phyloP scores from a whole-genome alignment of 2,888 invertebrate genomes.

The Polymixis flavicincta region DNA sequence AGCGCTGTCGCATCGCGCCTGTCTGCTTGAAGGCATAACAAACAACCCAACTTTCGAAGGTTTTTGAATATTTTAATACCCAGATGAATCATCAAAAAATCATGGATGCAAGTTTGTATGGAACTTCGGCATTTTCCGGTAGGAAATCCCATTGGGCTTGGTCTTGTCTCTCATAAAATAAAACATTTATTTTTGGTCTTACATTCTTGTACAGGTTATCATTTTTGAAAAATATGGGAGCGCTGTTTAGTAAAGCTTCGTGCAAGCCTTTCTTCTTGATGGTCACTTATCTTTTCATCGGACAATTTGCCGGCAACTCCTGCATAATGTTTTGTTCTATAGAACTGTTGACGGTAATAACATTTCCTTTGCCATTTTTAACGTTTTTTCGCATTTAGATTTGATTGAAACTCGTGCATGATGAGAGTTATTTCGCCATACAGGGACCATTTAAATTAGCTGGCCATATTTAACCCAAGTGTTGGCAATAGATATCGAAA shows the following conservation, averaged over 20 bases:
- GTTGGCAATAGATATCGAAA: too few species aligned
- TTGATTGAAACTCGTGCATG: background rate
- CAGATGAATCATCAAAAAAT: too few species aligned
- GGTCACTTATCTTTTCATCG: constrained; percentile 68
- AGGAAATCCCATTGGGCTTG: background rate
- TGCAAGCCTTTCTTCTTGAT: constrained; percentile 76
- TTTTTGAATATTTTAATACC: too few species aligned
- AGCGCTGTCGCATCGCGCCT: too few species aligned
- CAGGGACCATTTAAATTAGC: too few species aligned
- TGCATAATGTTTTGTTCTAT: constrained; percentile 78
- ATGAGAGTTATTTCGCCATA: too few species aligned
- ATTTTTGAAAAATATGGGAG: constrained; percentile 61
- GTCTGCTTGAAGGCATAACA: too few species aligned
- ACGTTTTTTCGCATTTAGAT: background rate
- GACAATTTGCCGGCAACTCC: constrained; percentile 73
- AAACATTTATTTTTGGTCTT: constrained; percentile 17
- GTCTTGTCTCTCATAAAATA: background rate
- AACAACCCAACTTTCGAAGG: too few species aligned
- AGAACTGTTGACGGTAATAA: constrained; percentile 76
- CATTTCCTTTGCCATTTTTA: background rate
- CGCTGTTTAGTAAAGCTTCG: constrained; percentile 66
- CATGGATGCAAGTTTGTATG: too few species aligned
- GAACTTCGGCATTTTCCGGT: too few species aligned
- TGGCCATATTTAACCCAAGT: too few species aligned
- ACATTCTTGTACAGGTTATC: constrained; percentile 66